Evolutionary conservation across 1,140 invertebrate genomes (phyloP).

Genomic region (Hycleus cichorii): DNA sequence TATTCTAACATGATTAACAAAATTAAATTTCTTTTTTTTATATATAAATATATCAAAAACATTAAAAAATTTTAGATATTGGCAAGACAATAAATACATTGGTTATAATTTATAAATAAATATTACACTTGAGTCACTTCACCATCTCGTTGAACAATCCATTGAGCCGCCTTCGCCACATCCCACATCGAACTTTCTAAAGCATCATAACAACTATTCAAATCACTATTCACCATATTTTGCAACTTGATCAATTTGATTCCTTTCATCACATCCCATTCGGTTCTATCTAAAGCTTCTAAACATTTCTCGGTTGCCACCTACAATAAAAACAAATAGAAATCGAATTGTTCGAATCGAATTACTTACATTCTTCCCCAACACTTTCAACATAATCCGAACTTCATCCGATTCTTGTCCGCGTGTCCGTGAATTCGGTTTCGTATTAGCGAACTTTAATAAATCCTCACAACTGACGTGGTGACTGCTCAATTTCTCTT

Average conservation of each 20-base stretch:
- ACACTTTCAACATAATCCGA: constrained; percentile 82
- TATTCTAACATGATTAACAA: no score
- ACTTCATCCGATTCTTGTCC: constrained; percentile 85
- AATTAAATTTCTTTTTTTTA: no score
- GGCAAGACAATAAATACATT: constrained; percentile 10
- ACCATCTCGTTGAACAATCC: constrained; percentile 39
- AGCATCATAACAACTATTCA: constrained; percentile 33
- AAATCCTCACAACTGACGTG: constrained; percentile 90
- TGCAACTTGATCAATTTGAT: constrained; percentile 78
- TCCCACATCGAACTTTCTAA: constrained; percentile 38
- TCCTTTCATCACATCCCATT: constrained; percentile 84
- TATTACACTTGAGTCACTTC: constrained; percentile 37
- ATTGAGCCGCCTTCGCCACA: constrained; percentile 39
- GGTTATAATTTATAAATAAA: not conserved
- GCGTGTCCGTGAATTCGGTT: constrained; percentile 71
- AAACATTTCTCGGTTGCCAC: constrained; percentile 73
- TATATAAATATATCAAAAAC: no score
- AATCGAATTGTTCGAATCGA: no score
- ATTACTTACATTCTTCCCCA: constrained; percentile 66
- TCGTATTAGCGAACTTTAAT: constrained; percentile 81
- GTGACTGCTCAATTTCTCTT: constrained; percentile 44
- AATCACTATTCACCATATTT: constrained; percentile 47
- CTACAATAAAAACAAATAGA: constrained; percentile 40
- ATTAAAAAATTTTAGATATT: constrained; percentile 5
- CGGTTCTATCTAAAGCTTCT: constrained; percentile 68